These are phyloP conservation scores for Sebastes fasciatus DNA, from an alignment of 2,113 vertebrate species.

Conservation along the genomic window DNA sequence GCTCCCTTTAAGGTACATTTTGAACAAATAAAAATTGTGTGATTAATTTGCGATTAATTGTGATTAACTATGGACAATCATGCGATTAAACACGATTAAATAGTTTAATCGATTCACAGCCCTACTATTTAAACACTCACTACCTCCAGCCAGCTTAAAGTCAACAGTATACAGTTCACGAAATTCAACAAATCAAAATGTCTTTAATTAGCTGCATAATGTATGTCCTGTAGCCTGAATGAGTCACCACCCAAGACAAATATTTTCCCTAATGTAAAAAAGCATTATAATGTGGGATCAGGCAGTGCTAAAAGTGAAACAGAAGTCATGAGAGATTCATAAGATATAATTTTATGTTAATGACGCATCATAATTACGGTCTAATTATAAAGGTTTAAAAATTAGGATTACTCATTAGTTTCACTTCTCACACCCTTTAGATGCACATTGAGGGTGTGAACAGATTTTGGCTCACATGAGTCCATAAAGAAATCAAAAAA, in stretches of 20 bases:
- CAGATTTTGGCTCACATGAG: neutral
- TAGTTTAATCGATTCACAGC: too few species aligned
- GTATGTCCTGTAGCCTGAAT: neutral
- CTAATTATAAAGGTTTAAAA: neutral
- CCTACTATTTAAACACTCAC: neutral
- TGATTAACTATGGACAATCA: too few species aligned
- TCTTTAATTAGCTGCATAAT: neutral
- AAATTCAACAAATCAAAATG: neutral
- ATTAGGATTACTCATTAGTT: neutral
- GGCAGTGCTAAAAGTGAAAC: constrained; percentile 9
- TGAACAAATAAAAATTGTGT: too few species aligned
- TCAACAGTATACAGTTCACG: neutral
- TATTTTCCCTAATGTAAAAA: constrained; percentile 17
- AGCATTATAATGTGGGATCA: constrained; percentile 23
- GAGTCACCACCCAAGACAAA: constrained; percentile 30
- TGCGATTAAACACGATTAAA: too few species aligned
- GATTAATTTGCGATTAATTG: too few species aligned
- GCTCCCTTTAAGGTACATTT: too few species aligned
- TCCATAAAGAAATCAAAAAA: neutral
- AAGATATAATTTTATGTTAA: constrained; percentile 13
- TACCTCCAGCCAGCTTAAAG: neutral
- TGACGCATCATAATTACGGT: constrained; percentile 11
- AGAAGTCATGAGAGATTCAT: neutral
- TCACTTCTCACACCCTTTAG: neutral
- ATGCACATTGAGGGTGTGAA: neutral